Evolutionary conservation across 2,113 vertebrate genomes (phyloP).

Genomic region (Prionailurus bengalensis): DNA sequence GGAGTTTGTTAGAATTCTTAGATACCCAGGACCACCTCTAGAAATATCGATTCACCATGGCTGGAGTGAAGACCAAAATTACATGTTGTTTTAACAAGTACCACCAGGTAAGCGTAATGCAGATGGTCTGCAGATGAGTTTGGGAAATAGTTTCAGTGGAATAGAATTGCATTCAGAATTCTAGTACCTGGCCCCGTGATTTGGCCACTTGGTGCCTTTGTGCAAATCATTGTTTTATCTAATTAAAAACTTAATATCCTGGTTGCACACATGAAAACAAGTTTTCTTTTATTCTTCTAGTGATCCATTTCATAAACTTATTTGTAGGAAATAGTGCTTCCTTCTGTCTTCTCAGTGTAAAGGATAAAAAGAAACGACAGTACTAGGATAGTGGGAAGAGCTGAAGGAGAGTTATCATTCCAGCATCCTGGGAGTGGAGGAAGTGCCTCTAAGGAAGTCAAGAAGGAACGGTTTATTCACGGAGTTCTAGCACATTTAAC

Average conservation of each 20-base stretch:
- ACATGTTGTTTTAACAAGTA: background rate
- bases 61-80: background rate
- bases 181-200: background rate
- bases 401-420: background rate
- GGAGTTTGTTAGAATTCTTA: background rate
- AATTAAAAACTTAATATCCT: background rate
- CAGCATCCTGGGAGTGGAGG: background rate
- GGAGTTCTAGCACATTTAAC: background rate
- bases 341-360: background rate
- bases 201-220: background rate
- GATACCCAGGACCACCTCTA: background rate
- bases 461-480: background rate
- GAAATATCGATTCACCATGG: background rate
- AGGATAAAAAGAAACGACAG: background rate
- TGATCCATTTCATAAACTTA: background rate
- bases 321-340: background rate
- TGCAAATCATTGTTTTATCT: background rate
- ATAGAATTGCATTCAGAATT: background rate
- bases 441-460: background rate
- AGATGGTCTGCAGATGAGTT: background rate
- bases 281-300: background rate
- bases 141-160: background rate
- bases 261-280: background rate
- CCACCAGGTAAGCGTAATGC: background rate
- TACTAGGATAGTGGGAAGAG: background rate